Base-by-base conservation (phyloP, 2,113 vertebrate species). In the Mugil cephalus region DNA sequence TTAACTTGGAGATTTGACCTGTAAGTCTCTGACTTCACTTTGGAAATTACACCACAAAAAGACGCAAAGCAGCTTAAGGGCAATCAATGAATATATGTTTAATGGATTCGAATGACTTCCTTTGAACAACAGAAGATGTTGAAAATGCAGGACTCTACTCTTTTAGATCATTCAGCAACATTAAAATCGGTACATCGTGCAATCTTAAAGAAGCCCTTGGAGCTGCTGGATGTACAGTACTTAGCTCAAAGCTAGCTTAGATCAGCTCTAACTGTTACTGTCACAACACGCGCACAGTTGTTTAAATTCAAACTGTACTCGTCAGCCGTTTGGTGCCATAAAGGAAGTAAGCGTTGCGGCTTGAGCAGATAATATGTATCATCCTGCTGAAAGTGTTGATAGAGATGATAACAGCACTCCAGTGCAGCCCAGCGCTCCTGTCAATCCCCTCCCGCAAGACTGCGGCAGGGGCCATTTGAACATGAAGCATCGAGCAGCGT, bases 401-500 rank as follows among this genome's bases (percentile, higher is more conserved):
- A 10, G 36, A 51, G 14, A 59, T 35, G 19, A 69, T 53, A 54
- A 63, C 21, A 66, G 42, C 36, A 40, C 54, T 69, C 45, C 7
- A 52, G 62, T 7, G 14, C 42, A 42, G 62, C 63, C 21, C 54
- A 68, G n/a, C 12, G 9, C 66, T 63, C 17, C 39, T 58, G 65
- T 72, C 43, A 54, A 21, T 39, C 35, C 19, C 50, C 47, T 81
- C 74, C 77, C 73, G 42, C 56, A 13, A 11, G 45, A 56, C 50
- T 40, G 4, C 38, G 78, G 76, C 65, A 18, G 10, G 64, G 55
- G 52, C 59, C 62, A 73, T 80, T 77, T 79, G 56, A 86, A 80
- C 84, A 79, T 69, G 76, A 84, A 71, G 52, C 70, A 77, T 58
- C 61, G 56, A 70, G 40, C 63, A 34, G 48, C 45, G 51, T 74